Percentiles rank a stretch among this genome's conserved stretches.
These are phyloP conservation scores for Melieria picta DNA, from an alignment of 2,888 invertebrate species.

Conservation along the genomic window DNA sequence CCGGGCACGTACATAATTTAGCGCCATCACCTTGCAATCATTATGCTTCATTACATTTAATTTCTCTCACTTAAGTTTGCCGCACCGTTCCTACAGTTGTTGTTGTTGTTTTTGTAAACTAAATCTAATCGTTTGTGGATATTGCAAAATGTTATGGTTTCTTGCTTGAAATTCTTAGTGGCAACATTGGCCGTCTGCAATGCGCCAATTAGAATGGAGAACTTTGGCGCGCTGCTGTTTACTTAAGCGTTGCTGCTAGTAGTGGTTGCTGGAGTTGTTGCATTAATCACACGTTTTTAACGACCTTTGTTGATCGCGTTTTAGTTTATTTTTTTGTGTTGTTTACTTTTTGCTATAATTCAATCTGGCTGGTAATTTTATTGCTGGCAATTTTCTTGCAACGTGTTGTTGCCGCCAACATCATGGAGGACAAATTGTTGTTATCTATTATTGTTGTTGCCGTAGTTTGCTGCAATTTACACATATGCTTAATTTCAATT, in stretches of 20 bases:
- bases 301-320: not conserved
- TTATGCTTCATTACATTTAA: constrained; percentile 5
- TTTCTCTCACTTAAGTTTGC: not conserved
- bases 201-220: not conserved
- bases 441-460: constrained; percentile 26
- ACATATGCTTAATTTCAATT: constrained; percentile 43
- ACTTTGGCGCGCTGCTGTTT: not conserved
- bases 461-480: constrained; percentile 41
- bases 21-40: not conserved
- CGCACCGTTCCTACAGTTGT: not conserved
- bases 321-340: constrained; percentile 1
- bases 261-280: not conserved
- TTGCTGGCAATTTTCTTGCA: no score
- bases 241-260: not conserved
- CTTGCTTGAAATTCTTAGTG: no score
- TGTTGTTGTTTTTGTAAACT: constrained; percentile 2
- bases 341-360: constrained; percentile 15
- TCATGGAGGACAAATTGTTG: constrained; percentile 22
- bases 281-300: not conserved
- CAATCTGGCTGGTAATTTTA: not conserved
- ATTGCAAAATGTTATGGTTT: constrained; percentile 23
- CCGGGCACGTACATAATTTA: no score
- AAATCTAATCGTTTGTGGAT: constrained; percentile 21
- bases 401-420: not conserved
- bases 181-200: no score